These are phyloP conservation scores for Drosophila percnosoma DNA, from an alignment of 2,888 invertebrate genomes.

Conservation along the genomic window DNA sequence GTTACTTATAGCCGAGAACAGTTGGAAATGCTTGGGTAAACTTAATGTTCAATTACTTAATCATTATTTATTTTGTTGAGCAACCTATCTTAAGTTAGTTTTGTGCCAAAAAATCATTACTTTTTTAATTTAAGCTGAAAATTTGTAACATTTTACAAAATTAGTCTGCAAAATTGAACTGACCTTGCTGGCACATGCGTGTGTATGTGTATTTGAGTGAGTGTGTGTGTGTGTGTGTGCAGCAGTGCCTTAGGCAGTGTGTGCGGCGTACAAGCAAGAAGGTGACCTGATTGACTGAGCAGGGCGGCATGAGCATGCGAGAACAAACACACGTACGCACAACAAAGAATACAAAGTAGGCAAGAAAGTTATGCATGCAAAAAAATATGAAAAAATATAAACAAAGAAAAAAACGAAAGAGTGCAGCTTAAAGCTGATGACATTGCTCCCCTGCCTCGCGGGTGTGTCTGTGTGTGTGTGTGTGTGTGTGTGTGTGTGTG, in stretches of 20 bases:
- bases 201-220: constrained; percentile 8
- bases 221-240: constrained; percentile 15
- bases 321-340: constrained; percentile 4
- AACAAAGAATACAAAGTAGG: constrained; percentile 35
- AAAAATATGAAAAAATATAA: constrained; percentile 3
- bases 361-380: constrained; percentile 51
- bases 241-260: constrained; percentile 23
- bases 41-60: neutral
- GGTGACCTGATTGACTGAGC: constrained; percentile 51
- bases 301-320: neutral
- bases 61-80: neutral
- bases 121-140: constrained; percentile 3
- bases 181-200: neutral
- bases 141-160: neutral
- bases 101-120: constrained; percentile 2
- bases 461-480: constrained; percentile 8
- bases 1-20: neutral
- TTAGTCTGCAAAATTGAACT: constrained; percentile 2
- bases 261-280: constrained; percentile 30
- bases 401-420: constrained; percentile 1
- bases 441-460: constrained; percentile 19
- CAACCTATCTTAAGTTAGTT: neutral
- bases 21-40: neutral
- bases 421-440: constrained; percentile 40
- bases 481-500: constrained; percentile 8